phyloP scores from a whole-genome alignment of 2,797 vertebrate species.

The Ctenochaetus hawaiiensis region DNA sequence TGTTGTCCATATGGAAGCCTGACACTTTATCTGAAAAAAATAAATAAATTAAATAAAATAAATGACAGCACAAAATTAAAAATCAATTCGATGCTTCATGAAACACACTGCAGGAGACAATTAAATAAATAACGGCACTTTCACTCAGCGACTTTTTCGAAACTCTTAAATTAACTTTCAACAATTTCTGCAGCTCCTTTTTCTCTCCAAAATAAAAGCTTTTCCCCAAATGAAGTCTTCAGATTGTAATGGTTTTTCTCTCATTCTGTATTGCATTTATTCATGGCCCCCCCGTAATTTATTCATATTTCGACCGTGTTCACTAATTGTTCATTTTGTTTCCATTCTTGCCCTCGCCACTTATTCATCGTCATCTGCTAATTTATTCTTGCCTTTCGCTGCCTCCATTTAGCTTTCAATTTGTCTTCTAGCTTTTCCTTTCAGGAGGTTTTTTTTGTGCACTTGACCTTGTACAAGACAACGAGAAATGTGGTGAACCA shows the following conservation, averaged over 20 bases:
- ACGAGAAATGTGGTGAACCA: constrained; percentile 56
- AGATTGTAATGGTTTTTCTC: constrained; percentile 51
- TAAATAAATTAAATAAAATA: background rate
- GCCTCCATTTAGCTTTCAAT: constrained; percentile 57
- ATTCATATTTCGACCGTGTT: constrained; percentile 64
- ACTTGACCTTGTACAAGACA: constrained; percentile 69
- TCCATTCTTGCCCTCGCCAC: constrained; percentile 52
- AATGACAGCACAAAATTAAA: constrained; percentile 19
- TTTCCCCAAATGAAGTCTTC: constrained; percentile 39
- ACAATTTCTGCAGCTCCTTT: constrained; percentile 21
- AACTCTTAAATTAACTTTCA: constrained; percentile 15
- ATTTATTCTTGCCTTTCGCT: constrained; percentile 64
- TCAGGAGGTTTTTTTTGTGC: constrained; percentile 40
- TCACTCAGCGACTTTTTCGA: constrained; percentile 10
- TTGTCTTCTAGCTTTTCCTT: constrained; percentile 54
- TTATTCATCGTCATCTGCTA: constrained; percentile 62
- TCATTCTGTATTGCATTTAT: constrained; percentile 45
- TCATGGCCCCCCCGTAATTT: constrained; percentile 48
- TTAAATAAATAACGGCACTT: constrained; percentile 37
- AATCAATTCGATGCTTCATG: background rate
- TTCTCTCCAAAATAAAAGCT: constrained; percentile 45
- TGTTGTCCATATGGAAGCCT: background rate
- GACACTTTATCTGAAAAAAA: constrained; percentile 6
- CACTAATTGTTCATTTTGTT: constrained; percentile 65
- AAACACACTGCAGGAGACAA: constrained; percentile 19